Evolutionary conservation across 2,113 vertebrate genomes (phyloP), one percentile per base, ranked within the genome.

Genomic region (Zeus faber): DNA sequence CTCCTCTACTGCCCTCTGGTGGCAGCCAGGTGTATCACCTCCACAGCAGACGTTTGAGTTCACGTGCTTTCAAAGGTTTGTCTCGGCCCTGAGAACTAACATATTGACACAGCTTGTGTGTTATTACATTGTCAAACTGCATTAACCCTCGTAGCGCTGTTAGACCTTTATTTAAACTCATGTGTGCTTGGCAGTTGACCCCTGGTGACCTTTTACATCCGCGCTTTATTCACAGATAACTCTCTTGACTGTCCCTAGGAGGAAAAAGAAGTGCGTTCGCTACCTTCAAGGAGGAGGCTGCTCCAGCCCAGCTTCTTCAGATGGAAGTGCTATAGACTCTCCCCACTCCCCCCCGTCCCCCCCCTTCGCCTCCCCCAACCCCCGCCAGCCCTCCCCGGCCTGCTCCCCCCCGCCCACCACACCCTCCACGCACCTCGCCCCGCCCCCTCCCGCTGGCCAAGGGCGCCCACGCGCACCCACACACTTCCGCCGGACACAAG

Each of bases 201-300:
- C 72, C 59, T 72, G 62, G 71, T 91, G 91, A 92, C 91, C 35
- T 83, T 82, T 49, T 85, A 78, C 85, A 84, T 91, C 89, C 91
- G 81, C 90, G 87, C 88, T 90, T 88, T 90, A 85, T 93, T 97
- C 91, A 97, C 93, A 91, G 92, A 90, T 87, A 88, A 91, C 90
- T 95, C 92, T 97, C 91, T 96, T 89, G 92, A 91, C 93, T 95
- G 89, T 96, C 89, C 92, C 85, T 92, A 99, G 95, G 96, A 94
- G 95, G 94, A 99, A 99, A 94, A 99, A 99, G 95, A 99, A 98
- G 91, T 99, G 96, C 92, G 92, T 96, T 96, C 95, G 95, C 91
- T 99, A 95, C 92, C 89, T 98, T 94, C 95, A 97, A 88, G 91
- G 91, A 90, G 92, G 93, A 94, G 90, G 89, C 90, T 97, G 93